A percentile compares a stretch with the other conserved stretches of the same genome.
phyloP scores from a whole-genome alignment of 2,888 invertebrate genomes.

The Tethea ocularis region DNA sequence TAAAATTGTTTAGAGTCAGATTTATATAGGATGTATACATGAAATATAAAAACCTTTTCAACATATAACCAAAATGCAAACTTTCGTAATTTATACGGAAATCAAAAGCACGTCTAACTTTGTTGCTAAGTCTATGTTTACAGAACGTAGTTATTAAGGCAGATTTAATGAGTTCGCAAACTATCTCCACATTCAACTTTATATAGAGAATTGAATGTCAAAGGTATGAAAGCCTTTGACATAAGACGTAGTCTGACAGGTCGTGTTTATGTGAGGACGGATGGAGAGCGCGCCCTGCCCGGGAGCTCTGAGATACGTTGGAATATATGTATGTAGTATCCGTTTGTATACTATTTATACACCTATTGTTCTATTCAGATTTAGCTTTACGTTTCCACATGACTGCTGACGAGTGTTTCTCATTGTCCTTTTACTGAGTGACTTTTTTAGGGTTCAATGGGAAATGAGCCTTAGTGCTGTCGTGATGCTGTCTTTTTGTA shows the following conservation, averaged over 20 bases:
- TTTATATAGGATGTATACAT: too few species aligned
- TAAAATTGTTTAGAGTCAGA: too few species aligned
- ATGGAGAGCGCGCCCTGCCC: not conserved
- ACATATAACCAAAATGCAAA: too few species aligned
- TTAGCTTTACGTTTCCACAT: not conserved
- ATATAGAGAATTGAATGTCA: not conserved
- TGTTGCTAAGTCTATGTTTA: not conserved
- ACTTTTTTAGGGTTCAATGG: too few species aligned
- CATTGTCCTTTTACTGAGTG: not conserved
- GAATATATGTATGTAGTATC: not conserved
- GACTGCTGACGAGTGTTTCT: not conserved
- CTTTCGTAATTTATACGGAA: too few species aligned
- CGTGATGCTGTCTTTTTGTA: too few species aligned
- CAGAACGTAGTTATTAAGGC: not conserved
- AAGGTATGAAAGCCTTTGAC: not conserved
- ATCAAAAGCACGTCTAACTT: not conserved
- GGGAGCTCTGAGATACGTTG: not conserved
- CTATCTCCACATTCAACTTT: not conserved
- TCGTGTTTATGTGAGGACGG: not conserved
- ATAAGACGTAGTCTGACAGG: not conserved
- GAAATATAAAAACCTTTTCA: too few species aligned
- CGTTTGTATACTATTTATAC: not conserved
- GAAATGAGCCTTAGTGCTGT: too few species aligned
- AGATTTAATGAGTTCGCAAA: not conserved
- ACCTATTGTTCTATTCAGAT: not conserved